Evolutionary conservation across 2,113 vertebrate species (phyloP).

Genomic region (rat (Rattus norvegicus)): DNA sequence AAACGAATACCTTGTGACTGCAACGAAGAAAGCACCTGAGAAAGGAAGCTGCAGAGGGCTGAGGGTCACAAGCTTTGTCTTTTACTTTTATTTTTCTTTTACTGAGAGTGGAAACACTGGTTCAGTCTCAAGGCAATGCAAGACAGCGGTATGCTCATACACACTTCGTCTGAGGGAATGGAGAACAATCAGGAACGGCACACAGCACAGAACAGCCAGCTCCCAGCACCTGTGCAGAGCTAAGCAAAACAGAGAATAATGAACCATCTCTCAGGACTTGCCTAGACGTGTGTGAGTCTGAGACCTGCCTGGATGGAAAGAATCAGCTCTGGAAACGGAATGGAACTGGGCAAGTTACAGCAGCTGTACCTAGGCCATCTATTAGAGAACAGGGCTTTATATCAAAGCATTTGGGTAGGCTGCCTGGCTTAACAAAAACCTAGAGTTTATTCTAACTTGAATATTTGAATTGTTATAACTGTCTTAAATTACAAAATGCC

Average conservation of each 20-base stretch:
- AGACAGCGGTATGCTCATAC: fast-evolving
- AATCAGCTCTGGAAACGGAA: not conserved
- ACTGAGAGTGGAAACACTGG: not conserved
- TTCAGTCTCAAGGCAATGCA: not conserved
- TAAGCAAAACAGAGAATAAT: not conserved
- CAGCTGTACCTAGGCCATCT: not conserved
- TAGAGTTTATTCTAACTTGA: not conserved
- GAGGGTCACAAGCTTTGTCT: not conserved
- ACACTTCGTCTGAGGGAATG: not conserved
- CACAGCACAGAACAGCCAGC: not conserved
- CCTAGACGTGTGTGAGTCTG: not conserved
- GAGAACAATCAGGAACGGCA: not conserved
- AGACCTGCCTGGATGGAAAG: not conserved
- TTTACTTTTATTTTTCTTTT: too few species aligned
- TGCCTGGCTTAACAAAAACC: not conserved
- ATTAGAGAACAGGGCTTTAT: not conserved
- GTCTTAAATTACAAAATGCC: not conserved
- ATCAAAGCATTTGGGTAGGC: not conserved
- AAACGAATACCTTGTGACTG: fast-evolving
- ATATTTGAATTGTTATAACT: not conserved
- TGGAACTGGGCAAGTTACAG: not conserved
- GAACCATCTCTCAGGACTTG: not conserved
- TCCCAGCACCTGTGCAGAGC: not conserved
- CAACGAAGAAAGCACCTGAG: not conserved
- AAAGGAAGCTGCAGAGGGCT: not conserved